These are phyloP conservation scores for Machimus atricapillus DNA, from an alignment of 2,888 invertebrate genomes.

Conservation along the genomic window DNA sequence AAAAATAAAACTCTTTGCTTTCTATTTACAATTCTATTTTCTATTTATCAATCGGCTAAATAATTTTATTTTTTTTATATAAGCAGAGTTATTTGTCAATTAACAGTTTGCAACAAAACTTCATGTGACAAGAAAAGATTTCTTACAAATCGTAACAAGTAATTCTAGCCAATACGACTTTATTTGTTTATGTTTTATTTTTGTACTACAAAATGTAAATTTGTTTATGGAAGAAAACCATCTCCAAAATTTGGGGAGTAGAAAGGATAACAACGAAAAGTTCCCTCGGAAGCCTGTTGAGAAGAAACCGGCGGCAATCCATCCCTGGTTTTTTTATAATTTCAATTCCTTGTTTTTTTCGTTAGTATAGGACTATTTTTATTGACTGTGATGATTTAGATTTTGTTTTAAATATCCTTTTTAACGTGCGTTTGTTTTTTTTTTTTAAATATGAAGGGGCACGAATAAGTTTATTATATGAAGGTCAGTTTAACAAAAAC, in stretches of 20 bases:
- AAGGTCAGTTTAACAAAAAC: background rate
- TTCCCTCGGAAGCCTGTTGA: background rate
- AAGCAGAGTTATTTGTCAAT: background rate
- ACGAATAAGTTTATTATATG: background rate
- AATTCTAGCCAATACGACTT: background rate
- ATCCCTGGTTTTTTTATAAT: background rate
- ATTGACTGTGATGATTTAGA: background rate
- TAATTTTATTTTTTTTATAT: background rate
- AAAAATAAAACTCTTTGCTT: background rate
- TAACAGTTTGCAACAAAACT: background rate
- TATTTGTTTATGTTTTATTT: background rate
- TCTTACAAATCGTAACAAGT: background rate
- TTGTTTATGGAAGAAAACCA: background rate
- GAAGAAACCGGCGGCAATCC: background rate
- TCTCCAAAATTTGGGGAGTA: background rate
- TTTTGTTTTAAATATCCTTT: background rate
- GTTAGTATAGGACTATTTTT: background rate
- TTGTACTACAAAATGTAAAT: background rate
- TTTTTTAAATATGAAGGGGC: background rate
- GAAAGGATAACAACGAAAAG: background rate
- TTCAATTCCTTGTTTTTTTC: background rate
- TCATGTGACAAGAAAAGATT: background rate
- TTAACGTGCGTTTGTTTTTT: background rate
- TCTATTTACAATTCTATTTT: background rate
- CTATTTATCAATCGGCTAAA: conserved; percentile 1